Evolutionary conservation across 2,888 invertebrate species (phyloP), one percentile per base, ranked within the genome.

Genomic region (Silvanus unidentatus): DNA sequence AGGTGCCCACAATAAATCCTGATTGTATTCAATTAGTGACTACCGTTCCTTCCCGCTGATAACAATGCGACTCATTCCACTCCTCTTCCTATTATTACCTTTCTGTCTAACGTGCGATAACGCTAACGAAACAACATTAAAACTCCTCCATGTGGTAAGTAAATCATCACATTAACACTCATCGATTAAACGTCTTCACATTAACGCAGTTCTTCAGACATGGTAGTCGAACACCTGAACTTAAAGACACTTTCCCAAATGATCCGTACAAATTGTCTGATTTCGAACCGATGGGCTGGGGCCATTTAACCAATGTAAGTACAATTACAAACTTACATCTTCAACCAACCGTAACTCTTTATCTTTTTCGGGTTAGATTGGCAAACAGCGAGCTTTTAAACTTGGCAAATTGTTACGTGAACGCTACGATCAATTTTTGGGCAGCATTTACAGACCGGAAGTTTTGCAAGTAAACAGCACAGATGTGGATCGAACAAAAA

Each of bases 261-360:
- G 88, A 90, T 73, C 82, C 82, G 2, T 76, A 84, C 57, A 73
- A 68, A 38, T 75, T 81, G 55, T 75, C 80, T 52, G 74, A 77
- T 13, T 79, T 79, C 66, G 78, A 79, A 73, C 87, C 87, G 11
- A 82, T 79, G 61, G 88, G 88, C 40, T 86, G 80, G 77, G 88
- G 87, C 40, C 86, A 88, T 65, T 72, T 91, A 40, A 88, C 88
- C 29, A 82, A 81, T 70, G 88, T 87, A 74, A 75, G 75, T 62
- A 44, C n/a, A n/a, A 36, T 40, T 43, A 5, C 22, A 5, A 22
- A 8, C 22, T n/a, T n/a, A 39, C 32, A 4, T 16, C 10, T 32
- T 15, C 9, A n/a, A 41, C n/a, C 3, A 32, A 32, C 32, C 6
- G 8, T 22, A 22, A 5, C 22, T 5, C 5, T 32, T 32, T 9